Conservation (phyloP, 1,140 invertebrate species). For the Tetramorium parvispinum region DNA sequence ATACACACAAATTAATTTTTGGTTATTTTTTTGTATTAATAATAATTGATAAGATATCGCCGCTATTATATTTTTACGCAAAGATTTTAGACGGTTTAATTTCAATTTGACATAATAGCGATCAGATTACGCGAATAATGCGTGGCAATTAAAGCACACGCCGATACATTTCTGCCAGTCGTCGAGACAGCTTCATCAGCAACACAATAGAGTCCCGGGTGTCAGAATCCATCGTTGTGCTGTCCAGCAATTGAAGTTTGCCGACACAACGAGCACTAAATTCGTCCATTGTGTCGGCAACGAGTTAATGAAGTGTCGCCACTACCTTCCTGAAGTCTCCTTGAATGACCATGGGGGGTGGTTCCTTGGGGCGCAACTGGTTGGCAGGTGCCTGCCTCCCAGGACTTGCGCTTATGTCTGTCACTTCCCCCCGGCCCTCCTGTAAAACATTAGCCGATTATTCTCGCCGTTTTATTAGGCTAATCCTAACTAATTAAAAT, state of each 20-base stretch:
- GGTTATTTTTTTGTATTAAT: background rate
- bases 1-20: background rate
- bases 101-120: conserved; percentile 7
- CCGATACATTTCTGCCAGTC: conserved; percentile 17
- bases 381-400: conserved; percentile 91
- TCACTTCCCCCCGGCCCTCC: conserved; percentile 95
- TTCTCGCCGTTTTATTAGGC: background rate
- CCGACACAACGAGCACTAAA: conserved; percentile 51
- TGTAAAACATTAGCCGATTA: conserved; percentile 80
- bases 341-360: conserved; percentile 95
- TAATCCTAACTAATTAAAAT: background rate
- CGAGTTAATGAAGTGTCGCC: conserved; percentile 49
- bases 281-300: conserved; percentile 45
- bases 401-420: conserved; percentile 95
- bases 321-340: conserved; percentile 96
- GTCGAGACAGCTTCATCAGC: conserved; percentile 29
- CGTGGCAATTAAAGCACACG: background rate
- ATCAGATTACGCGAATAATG: conserved; percentile 23
- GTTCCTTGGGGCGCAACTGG: conserved; percentile 89
- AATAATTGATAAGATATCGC: background rate
- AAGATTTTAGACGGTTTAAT: background rate
- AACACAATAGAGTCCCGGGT: conserved; percentile 23
- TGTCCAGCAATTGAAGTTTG: conserved; percentile 40
- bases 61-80: background rate
- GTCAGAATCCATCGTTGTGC: conserved; percentile 37